Percentiles rank a stretch among this genome's conserved stretches.
Evolutionary conservation across 2,113 vertebrate genomes (phyloP).

Genomic region (Pomatorhinus ruficollis): DNA sequence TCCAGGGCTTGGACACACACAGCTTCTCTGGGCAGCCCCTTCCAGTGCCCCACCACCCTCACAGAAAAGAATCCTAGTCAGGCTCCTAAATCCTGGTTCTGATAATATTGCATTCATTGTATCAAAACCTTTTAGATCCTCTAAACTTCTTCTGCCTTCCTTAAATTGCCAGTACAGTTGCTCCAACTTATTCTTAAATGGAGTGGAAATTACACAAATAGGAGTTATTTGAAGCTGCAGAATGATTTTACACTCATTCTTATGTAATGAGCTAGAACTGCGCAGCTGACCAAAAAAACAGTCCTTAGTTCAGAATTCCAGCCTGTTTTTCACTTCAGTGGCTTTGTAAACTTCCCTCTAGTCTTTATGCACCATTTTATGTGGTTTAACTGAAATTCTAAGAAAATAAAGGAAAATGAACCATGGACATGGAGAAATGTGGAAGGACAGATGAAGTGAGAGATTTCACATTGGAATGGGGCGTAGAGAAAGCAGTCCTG

Average conservation of each 20-base stretch:
- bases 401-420: constrained; percentile 3
- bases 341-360: constrained; percentile 14
- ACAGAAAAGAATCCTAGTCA: neutral
- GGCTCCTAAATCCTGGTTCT: neutral
- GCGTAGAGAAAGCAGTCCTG: neutral
- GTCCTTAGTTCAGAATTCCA: neutral
- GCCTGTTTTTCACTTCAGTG: neutral
- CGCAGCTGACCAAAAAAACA: constrained; percentile 20
- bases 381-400: constrained; percentile 4
- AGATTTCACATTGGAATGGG: neutral
- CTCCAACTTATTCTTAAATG: constrained; percentile 24
- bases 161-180: neutral
- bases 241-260: constrained; percentile 18
- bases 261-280: constrained; percentile 1
- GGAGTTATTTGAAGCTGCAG: constrained; percentile 16
- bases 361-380: constrained; percentile 4
- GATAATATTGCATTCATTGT: neutral
- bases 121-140: neutral
- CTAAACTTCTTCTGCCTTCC: neutral
- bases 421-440: neutral
- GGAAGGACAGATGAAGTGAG: neutral
- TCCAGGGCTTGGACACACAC: neutral
- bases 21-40: neutral
- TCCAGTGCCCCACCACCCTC: neutral
- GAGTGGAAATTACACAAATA: constrained; percentile 23